Percentiles rank a stretch among this genome's conserved stretches.
phyloP scores from a whole-genome alignment of 2,888 invertebrate species.

The Eristalinus sepulchralis region DNA sequence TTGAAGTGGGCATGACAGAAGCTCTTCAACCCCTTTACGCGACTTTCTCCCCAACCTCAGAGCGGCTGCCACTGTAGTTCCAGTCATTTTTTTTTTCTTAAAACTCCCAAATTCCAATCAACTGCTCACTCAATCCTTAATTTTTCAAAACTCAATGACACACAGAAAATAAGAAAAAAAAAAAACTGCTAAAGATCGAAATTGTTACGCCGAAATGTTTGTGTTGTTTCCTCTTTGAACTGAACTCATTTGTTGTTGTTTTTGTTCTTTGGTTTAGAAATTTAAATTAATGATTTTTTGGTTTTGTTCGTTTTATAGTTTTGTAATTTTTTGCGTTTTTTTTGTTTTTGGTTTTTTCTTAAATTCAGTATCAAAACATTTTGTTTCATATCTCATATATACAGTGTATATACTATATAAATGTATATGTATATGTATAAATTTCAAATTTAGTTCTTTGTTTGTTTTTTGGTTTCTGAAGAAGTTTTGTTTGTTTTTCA shows the following conservation, averaged over 20 bases:
- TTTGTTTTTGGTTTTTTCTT: constrained; percentile 21
- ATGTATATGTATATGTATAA: constrained; percentile 60
- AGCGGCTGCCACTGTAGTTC: no score
- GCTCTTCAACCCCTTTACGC: no score
- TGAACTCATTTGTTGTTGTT: constrained; percentile 7
- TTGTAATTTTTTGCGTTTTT: constrained; percentile 13
- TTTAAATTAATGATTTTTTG: background rate
- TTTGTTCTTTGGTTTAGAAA: background rate
- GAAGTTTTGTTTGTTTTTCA: constrained; percentile 1
- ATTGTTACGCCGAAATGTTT: constrained; percentile 36
- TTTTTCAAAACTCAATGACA: background rate
- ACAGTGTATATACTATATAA: constrained; percentile 29
- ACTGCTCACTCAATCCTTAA: no score
- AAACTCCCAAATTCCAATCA: no score
- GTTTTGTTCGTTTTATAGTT: constrained; percentile 3
- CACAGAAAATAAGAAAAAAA: no score
- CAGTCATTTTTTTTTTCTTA: no score
- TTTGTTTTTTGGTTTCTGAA: constrained; percentile 2
- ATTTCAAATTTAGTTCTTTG: constrained; percentile 39
- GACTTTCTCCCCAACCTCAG: no score
- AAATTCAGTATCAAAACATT: constrained; percentile 65
- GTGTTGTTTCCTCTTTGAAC: constrained; percentile 12
- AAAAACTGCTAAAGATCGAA: constrained; percentile 16
- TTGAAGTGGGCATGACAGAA: no score
- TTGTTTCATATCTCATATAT: constrained; percentile 31